Base-by-base conservation (phyloP, 2,797 vertebrate species). In the Petrocephalus sullivani region DNA sequence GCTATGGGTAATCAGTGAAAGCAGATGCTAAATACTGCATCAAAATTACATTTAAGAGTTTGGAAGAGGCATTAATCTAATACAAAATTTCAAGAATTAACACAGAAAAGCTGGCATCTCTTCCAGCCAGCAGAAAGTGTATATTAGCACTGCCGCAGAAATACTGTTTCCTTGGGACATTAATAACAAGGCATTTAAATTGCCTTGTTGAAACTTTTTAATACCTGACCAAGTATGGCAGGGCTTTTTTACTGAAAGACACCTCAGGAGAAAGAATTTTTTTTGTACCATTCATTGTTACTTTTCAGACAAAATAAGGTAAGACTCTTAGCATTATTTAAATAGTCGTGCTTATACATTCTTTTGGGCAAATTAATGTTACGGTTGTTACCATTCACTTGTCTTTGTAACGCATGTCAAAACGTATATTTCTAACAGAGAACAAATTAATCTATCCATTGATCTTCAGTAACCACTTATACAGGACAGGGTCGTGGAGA, bases 121-220 rank as follows among this genome's bases (percentile, higher is more conserved):
- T 78, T 49, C 46, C 71, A n/a, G 41, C n/a, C 8, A 46, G 37
- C 71, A 19, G 71, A 41, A 78, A 78, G 37, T 16, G 71, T 78
- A 46, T 10, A 41, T 41, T 12, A 54, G 71, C 71, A 19, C 41
- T 78, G 71, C 71, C 46, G 41, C 41, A 37, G 64, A 37, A 37
- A 16, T 1, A 4, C 64, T 37, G 64, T 78, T 78, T 78, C 37
- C 37, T 49, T 78, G 19, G 37, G 14, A 37, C 37, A 78, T 78
- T 78, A 78, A 78, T 78, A 78, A 78, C 41, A 49, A 37, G 71
- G 71, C 14, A 78, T 78, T 78, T 78, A 78, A 78, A 78, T 78
- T 78, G 33, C 71, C 33, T 19, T 28, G 28, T 28, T 28, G 28
- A 12, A 71, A 41, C 16, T 75, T 4, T 41, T 41, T 46, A 78